These are phyloP conservation scores for Columba guinea DNA, from an alignment of 2,797 vertebrate species.

Conservation along the genomic window DNA sequence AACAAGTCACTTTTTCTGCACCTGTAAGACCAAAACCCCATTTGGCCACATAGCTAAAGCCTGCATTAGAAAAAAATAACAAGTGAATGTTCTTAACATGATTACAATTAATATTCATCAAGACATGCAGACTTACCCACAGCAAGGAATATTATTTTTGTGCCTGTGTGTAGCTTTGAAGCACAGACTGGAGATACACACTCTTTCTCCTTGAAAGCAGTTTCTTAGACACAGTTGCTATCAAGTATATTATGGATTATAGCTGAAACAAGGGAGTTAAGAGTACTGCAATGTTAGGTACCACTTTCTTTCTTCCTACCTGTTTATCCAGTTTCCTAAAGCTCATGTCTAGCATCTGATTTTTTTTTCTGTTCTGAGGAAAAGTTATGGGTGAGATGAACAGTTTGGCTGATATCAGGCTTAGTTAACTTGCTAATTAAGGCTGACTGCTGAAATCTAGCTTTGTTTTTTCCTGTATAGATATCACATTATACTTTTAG, in stretches of 20 bases:
- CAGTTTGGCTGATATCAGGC: not conserved
- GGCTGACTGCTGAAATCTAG: not conserved
- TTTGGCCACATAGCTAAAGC: not conserved
- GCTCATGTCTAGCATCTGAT: not conserved
- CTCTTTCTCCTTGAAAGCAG: slow-evolving; percentile 80
- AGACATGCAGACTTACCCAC: not conserved
- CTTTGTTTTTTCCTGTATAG: not conserved
- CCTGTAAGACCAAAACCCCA: not conserved
- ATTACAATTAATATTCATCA: not conserved
- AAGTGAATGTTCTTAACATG: not conserved
- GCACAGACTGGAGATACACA: slow-evolving; percentile 78
- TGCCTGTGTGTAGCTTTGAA: slow-evolving; percentile 74
- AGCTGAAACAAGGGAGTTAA: slow-evolving; percentile 57
- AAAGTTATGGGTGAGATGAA: not conserved
- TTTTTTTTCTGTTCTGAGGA: not conserved
- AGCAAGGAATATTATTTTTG: not conserved
- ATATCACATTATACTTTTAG: not conserved
- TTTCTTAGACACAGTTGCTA: slow-evolving; percentile 82
- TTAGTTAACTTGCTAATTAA: not conserved
- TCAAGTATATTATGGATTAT: slow-evolving; percentile 82
- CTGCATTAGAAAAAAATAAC: not conserved
- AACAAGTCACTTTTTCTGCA: not conserved
- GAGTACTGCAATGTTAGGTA: not conserved
- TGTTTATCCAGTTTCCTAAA: not conserved
- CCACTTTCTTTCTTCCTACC: not conserved